A percentile compares a stretch with the other conserved stretches of the same genome.
These are phyloP conservation scores for Agelaius phoeniceus DNA, from an alignment of 2,113 vertebrate species.

Conservation along the genomic window DNA sequence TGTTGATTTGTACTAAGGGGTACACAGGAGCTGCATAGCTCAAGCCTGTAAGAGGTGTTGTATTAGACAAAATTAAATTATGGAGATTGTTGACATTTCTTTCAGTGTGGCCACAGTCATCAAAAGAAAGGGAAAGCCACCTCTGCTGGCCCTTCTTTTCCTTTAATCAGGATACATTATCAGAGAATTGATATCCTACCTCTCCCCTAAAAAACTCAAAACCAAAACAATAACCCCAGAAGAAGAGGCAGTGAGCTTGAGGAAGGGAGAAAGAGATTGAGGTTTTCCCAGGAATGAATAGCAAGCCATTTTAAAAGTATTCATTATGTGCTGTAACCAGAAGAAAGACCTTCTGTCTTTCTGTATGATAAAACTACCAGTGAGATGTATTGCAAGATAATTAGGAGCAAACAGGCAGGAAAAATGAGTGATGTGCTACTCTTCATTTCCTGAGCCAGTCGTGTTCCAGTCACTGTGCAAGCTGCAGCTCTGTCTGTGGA, in stretches of 20 bases:
- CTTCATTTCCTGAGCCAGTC: conserved; percentile 2
- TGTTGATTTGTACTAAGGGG: conserved; percentile 14
- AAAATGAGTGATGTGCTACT: conserved; percentile 23
- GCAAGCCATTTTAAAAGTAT: conserved; percentile 13
- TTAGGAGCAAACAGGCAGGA: conserved; percentile 41
- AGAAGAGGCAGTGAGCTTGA: not conserved
- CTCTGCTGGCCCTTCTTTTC: not conserved
- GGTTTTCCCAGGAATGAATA: not conserved
- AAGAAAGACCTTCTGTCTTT: conserved; percentile 27
- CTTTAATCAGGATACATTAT: not conserved
- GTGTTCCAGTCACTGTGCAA: conserved; percentile 1
- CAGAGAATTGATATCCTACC: not conserved
- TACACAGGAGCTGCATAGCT: not conserved
- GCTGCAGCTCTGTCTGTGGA: not conserved
- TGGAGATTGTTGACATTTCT: not conserved
- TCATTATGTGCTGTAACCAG: conserved; percentile 15
- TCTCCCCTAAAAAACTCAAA: not conserved
- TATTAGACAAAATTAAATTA: not conserved
- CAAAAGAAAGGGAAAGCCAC: not conserved
- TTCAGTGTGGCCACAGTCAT: not conserved
- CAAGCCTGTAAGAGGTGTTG: not conserved
- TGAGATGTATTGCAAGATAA: conserved; percentile 43
- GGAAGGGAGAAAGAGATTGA: not conserved
- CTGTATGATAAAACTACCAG: conserved; percentile 10
- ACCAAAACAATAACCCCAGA: not conserved